Conservation (phyloP, 2,797 vertebrate species). For the Hylomyscus alleni region DNA sequence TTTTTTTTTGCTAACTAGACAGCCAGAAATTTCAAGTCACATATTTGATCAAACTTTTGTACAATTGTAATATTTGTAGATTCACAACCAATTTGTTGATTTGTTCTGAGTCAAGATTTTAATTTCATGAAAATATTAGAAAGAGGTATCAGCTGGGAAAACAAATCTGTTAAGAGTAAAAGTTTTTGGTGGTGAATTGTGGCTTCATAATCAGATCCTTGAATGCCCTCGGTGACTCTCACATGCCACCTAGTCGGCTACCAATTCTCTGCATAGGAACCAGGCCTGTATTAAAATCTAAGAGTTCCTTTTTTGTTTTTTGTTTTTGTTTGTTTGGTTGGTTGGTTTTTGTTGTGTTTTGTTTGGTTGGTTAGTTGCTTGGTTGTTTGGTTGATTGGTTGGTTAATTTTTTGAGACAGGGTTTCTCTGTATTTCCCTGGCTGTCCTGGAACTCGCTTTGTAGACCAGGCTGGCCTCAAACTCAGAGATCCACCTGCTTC, state of each 20-base stretch:
- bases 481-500: neutral
- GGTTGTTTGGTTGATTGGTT: neutral
- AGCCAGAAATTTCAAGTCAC: constrained; percentile 25
- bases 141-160: constrained; percentile 27
- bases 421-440: neutral
- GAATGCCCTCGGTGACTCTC: neutral
- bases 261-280: neutral
- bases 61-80: constrained; percentile 43
- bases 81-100: constrained; percentile 31
- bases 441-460: neutral
- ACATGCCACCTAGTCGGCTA: neutral
- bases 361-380: no score
- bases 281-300: neutral
- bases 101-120: constrained; percentile 41
- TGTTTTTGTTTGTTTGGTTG: neutral
- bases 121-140: constrained; percentile 19
- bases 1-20: constrained; percentile 61
- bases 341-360: neutral
- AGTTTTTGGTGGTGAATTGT: constrained; percentile 13
- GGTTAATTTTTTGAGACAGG: neutral
- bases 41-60: neutral
- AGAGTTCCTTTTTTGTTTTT: neutral
- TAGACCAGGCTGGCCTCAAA: neutral
- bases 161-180: neutral
- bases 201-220: neutral